Conservation (phyloP, 2,888 invertebrate species). For the Erebia epiphron region DNA sequence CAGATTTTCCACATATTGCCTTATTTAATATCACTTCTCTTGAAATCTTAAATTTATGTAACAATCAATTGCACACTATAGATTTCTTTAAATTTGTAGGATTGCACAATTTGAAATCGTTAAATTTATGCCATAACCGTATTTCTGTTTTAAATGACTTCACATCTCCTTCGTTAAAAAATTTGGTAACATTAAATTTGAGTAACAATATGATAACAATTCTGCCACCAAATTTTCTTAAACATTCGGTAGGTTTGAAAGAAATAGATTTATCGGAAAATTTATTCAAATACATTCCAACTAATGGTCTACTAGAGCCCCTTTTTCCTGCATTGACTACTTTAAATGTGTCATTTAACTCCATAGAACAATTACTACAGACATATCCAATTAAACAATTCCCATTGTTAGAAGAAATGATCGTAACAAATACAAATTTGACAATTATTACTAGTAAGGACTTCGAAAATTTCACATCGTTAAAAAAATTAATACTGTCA, state of each 20-base stretch:
- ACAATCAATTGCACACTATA: conserved; percentile 86
- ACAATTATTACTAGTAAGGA: conserved; percentile 92
- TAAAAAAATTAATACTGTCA: conserved; percentile 88
- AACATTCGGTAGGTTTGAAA: conserved; percentile 87
- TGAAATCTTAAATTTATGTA: conserved; percentile 87
- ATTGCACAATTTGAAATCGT: conserved; percentile 87
- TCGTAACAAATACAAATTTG: conserved; percentile 90
- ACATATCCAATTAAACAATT: conserved; percentile 87
- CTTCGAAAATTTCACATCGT: conserved; percentile 91
- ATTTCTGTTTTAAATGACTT: conserved; percentile 90
- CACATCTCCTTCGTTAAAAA: conserved; percentile 88
- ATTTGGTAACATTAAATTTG: conserved; percentile 88
- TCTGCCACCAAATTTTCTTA: conserved; percentile 91
- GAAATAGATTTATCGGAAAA: conserved; percentile 91
- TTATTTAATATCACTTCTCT: conserved; percentile 89
- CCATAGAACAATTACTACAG: conserved; percentile 89
- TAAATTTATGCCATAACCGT: conserved; percentile 89
- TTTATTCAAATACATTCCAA: conserved; percentile 90
- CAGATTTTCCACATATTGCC: conserved; percentile 90
- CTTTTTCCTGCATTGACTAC: conserved; percentile 88
- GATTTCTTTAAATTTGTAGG: conserved; percentile 91
- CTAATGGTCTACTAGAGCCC: conserved; percentile 88
- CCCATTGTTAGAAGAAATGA: conserved; percentile 91
- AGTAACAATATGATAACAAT: conserved; percentile 89
- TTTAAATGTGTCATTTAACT: conserved; percentile 93